Conservation (phyloP, 1,140 invertebrate genomes). For the Drosophila mojavensis region DNA sequence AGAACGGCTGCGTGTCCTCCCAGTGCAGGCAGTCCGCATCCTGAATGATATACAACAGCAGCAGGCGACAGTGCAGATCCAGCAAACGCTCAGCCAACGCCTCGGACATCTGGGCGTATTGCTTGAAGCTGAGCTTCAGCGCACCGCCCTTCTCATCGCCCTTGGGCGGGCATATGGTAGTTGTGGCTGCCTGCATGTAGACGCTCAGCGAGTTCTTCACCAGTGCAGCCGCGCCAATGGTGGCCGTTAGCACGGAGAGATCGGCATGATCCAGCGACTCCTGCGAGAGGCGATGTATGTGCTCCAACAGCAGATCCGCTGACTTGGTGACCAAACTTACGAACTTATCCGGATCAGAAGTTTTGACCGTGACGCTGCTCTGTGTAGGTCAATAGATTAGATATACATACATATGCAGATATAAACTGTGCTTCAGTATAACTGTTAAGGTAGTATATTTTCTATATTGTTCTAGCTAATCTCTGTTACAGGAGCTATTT, state of each 20-base stretch:
- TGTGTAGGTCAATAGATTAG: conserved; percentile 22
- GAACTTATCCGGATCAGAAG: conserved; percentile 90
- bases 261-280: conserved; percentile 92
- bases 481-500: no score
- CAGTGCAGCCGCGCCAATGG: conserved; percentile 90
- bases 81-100: conserved; percentile 91
- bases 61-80: conserved; percentile 90
- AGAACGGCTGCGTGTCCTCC: conserved; percentile 87
- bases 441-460: no score
- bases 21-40: conserved; percentile 90
- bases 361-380: conserved; percentile 87
- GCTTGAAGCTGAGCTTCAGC: conserved; percentile 87
- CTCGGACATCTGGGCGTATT: conserved; percentile 91
- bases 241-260: conserved; percentile 90
- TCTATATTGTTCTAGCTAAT: no score
- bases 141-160: conserved; percentile 83
- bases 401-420: no score
- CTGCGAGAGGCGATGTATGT: conserved; percentile 90
- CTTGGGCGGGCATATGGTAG: conserved; percentile 77
- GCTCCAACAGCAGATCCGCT: conserved; percentile 88
- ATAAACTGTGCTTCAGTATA: no score
- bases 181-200: conserved; percentile 85
- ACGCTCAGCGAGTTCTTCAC: conserved; percentile 90
- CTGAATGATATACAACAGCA: conserved; percentile 91
- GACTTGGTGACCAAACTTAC: conserved; percentile 88